Conservation (phyloP, 2,113 vertebrate species). For the Oriolus oriolus region DNA sequence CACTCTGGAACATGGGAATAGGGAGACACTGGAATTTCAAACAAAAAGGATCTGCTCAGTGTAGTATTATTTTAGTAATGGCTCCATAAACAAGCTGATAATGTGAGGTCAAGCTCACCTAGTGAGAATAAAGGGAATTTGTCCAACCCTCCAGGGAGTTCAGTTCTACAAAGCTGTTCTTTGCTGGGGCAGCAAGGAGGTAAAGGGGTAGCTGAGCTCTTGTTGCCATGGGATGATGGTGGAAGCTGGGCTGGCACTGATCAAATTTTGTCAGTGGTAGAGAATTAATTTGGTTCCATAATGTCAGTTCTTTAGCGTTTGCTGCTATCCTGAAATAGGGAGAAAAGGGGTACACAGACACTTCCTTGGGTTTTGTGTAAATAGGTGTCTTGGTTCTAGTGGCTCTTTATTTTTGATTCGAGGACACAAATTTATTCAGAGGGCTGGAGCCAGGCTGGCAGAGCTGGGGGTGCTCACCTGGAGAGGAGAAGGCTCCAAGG, state of each 20-base stretch:
- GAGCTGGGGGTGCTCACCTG: rapidly evolving
- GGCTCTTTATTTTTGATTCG: background rate
- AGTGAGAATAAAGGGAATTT: background rate
- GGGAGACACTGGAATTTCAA: background rate
- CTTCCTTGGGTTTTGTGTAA: background rate
- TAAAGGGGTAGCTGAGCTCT: too few relatives aligned
- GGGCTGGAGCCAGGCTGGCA: background rate
- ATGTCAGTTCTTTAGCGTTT: background rate
- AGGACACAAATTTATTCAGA: background rate
- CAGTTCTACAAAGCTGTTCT: background rate
- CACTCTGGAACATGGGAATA: background rate
- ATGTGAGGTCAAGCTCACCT: background rate
- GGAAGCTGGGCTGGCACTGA: background rate
- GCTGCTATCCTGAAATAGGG: background rate
- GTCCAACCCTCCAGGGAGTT: background rate
- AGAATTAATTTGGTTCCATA: background rate
- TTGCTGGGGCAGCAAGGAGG: background rate
- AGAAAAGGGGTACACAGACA: background rate
- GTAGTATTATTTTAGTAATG: background rate
- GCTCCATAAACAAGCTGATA: background rate
- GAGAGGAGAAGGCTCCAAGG: rapidly evolving
- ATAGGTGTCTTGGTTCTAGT: background rate
- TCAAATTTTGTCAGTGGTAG: background rate
- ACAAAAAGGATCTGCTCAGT: background rate
- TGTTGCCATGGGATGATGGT: background rate